A percentile compares a stretch with the other conserved stretches of the same genome.
Evolutionary conservation across 2,888 invertebrate species (phyloP).

Genomic region (Eurois occulta): DNA sequence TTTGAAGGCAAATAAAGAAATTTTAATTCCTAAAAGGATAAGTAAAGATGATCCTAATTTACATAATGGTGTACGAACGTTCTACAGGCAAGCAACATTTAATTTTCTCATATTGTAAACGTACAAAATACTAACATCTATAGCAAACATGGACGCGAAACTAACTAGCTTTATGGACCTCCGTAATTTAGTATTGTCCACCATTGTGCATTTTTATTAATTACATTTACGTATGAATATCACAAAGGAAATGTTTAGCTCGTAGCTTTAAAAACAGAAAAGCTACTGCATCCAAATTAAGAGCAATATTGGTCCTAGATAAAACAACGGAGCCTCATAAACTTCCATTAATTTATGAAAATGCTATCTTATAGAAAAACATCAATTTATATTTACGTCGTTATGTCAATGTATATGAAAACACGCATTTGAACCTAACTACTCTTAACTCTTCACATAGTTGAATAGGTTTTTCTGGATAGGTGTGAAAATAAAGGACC

Average conservation of each 20-base stretch:
- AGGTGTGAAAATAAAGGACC: background rate
- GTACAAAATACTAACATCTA: slow-evolving; percentile 84
- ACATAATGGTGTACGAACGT: slow-evolving; percentile 40
- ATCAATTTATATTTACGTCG: slow-evolving; percentile 75
- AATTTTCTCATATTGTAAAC: slow-evolving; percentile 73
- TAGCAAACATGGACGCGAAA: slow-evolving; percentile 85
- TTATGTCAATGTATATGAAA: slow-evolving; percentile 82
- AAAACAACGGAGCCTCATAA: slow-evolving; percentile 70
- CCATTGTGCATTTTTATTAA: slow-evolving; percentile 84
- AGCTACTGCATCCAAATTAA: slow-evolving; percentile 72
- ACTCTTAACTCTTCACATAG: slow-evolving; percentile 10
- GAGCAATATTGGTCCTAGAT: slow-evolving; percentile 81
- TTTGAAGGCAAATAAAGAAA: slow-evolving; percentile 20
- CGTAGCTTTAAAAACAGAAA: slow-evolving; percentile 73
- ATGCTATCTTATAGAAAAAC: slow-evolving; percentile 81
- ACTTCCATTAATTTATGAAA: slow-evolving; percentile 70
- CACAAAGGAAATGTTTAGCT: slow-evolving; percentile 81
- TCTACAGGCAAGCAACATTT: slow-evolving; percentile 75
- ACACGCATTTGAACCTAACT: slow-evolving; percentile 80
- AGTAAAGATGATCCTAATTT: slow-evolving; percentile 36
- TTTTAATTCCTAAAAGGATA: slow-evolving; percentile 10
- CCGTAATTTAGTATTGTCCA: slow-evolving; percentile 89
- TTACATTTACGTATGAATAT: slow-evolving; percentile 85
- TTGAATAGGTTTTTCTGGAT: background rate
- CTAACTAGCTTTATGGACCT: slow-evolving; percentile 87